These are phyloP conservation scores for Pomatostomus ruficeps DNA, from an alignment of 2,113 vertebrate genomes.

Conservation along the genomic window DNA sequence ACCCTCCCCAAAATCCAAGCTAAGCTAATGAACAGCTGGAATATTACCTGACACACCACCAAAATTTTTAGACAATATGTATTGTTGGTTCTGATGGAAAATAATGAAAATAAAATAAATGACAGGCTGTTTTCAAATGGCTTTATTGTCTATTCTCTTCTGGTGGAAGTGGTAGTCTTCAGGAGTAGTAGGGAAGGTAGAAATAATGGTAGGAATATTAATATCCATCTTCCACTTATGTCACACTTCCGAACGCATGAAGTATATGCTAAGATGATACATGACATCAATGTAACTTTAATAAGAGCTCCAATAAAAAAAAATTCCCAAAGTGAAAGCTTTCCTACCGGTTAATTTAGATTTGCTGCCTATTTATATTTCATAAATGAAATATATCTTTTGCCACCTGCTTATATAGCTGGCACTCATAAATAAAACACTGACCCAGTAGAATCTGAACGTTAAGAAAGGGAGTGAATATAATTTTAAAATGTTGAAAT, in stretches of 20 bases:
- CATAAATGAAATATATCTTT: conserved; percentile 21
- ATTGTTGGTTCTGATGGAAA: not conserved
- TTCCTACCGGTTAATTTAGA: not conserved
- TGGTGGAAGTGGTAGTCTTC: not conserved
- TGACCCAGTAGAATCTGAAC: not conserved
- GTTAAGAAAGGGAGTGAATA: not conserved
- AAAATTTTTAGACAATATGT: not conserved
- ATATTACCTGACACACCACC: not conserved
- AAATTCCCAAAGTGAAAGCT: not conserved
- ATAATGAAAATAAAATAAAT: not conserved
- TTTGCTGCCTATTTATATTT: conserved; percentile 16
- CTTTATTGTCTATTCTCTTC: not conserved
- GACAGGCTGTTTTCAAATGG: not conserved
- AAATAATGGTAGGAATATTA: conserved; percentile 15
- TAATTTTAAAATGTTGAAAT: not conserved
- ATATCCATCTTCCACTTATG: not conserved
- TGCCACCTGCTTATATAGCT: not conserved
- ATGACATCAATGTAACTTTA: not conserved
- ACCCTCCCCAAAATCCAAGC: not conserved
- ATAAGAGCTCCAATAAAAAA: conserved; percentile 7
- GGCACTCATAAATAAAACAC: conserved; percentile 5
- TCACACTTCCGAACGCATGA: not conserved
- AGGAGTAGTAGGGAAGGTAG: not conserved
- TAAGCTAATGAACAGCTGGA: not conserved
- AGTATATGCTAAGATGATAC: not conserved